A percentile compares a stretch with the other conserved stretches of the same genome.
These are phyloP conservation scores for Drosophila barbarae DNA, from an alignment of 2,888 invertebrate genomes.

Conservation along the genomic window DNA sequence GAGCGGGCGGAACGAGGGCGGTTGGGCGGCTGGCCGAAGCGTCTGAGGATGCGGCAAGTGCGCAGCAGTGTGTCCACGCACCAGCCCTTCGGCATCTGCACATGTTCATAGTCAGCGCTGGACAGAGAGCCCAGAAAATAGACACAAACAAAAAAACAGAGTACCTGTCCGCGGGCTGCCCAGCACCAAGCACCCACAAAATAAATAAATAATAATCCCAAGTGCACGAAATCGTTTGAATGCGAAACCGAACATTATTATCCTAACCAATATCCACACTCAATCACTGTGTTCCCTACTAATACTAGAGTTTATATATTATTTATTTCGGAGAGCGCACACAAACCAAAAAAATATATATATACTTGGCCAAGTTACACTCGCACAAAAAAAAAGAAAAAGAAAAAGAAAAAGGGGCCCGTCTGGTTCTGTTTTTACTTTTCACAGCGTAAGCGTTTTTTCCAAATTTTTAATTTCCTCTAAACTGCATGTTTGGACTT, in stretches of 20 bases:
- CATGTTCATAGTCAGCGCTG: conserved; percentile 79
- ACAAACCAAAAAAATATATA: conserved; percentile 19
- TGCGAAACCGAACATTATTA: conserved; percentile 14
- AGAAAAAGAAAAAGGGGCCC: conserved; percentile 25
- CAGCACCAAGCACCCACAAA: conserved; percentile 44
- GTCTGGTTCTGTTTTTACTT: conserved; percentile 76
- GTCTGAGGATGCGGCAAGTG: conserved; percentile 66
- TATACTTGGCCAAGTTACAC: conserved; percentile 49
- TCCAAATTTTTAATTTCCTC: conserved; percentile 56
- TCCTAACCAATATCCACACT: conserved; percentile 35
- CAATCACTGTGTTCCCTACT: conserved; percentile 53
- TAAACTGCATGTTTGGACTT: conserved; percentile 27
- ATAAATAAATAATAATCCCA: conserved; percentile 17
- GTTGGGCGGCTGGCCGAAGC: conserved; percentile 57
- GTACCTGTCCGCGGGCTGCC: conserved; percentile 34
- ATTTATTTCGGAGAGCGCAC: conserved; percentile 47
- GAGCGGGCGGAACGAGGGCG: conserved; percentile 22
- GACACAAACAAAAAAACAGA: conserved; percentile 18
- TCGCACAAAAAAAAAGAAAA: conserved; percentile 39
- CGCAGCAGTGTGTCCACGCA: conserved; percentile 76
- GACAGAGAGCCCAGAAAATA: conserved; percentile 28
- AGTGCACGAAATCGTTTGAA: conserved; percentile 31
- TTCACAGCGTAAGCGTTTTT: conserved; percentile 76
- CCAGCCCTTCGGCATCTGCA: conserved; percentile 79
- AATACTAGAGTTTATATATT: conserved; percentile 37